These are phyloP conservation scores for Podiceps cristatus DNA, from an alignment of 2,113 vertebrate genomes.

Conservation along the genomic window DNA sequence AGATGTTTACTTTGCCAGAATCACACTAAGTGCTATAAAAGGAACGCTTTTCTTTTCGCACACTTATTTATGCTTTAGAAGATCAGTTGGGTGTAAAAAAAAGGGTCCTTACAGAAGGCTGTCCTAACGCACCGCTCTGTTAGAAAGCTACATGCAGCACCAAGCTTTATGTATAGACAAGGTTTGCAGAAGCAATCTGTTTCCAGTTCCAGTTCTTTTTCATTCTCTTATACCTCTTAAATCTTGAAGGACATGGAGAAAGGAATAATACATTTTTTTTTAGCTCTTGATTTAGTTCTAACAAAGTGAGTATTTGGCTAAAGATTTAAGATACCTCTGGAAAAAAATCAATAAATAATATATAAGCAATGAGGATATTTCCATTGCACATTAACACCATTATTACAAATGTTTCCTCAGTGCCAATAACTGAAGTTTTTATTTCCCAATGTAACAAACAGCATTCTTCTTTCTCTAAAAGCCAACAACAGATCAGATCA, in stretches of 20 bases:
- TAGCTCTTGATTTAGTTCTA: background rate
- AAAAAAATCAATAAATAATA: background rate
- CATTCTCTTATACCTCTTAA: background rate
- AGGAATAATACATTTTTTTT: background rate
- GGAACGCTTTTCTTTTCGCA: background rate
- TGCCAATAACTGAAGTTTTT: background rate
- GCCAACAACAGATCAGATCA: background rate
- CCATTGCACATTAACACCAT: background rate
- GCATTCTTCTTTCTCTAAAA: background rate
- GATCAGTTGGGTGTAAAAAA: background rate
- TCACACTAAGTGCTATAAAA: background rate
- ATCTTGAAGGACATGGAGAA: background rate
- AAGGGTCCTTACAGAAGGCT: background rate
- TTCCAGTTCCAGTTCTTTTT: background rate
- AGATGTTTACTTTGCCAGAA: background rate
- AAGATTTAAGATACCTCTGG: background rate
- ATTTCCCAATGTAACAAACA: background rate
- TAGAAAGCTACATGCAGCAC: background rate
- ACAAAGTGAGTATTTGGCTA: background rate
- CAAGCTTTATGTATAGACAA: background rate
- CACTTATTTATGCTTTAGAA: background rate
- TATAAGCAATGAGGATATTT: background rate
- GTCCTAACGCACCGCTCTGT: background rate
- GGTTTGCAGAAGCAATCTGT: background rate
- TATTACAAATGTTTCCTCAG: background rate